Evolutionary conservation across 1,140 invertebrate species (phyloP).

Genomic region (Panagrolaimus sp.): DNA sequence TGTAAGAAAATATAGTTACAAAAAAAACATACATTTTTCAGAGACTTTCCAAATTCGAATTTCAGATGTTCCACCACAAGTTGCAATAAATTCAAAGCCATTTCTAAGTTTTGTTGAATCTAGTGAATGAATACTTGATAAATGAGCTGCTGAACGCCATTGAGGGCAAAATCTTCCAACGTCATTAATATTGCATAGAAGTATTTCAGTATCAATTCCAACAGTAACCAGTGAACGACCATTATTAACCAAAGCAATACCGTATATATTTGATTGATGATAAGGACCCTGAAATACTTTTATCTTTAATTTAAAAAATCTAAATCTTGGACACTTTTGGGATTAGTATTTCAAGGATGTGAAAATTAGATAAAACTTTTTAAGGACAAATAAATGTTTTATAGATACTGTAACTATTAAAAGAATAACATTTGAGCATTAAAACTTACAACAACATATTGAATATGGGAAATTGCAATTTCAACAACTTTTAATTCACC

Average conservation of each 20-base stretch:
- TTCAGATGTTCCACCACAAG: not conserved
- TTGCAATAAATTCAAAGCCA: not conserved
- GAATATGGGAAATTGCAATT: not conserved
- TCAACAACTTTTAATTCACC: conserved; percentile 4
- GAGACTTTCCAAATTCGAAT: not conserved
- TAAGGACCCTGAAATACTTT: not conserved
- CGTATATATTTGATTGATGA: not conserved
- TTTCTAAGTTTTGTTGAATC: not conserved
- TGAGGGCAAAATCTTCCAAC: not conserved
- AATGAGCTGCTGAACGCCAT: not conserved
- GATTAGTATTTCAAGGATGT: too few species aligned
- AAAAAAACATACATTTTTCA: not conserved
- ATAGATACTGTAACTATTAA: too few species aligned
- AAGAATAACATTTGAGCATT: too few species aligned
- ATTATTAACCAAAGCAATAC: not conserved
- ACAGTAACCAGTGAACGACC: not conserved
- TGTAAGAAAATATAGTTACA: not conserved
- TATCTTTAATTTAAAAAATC: too few species aligned
- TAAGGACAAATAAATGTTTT: too few species aligned
- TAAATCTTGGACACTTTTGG: too few species aligned
- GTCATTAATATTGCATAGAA: not conserved
- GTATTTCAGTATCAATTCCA: not conserved
- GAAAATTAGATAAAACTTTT: too few species aligned
- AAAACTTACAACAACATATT: not conserved
- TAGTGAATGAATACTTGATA: not conserved